Evolutionary conservation across 2,797 vertebrate genomes (phyloP).

Genomic region (Thaleichthys pacificus): DNA sequence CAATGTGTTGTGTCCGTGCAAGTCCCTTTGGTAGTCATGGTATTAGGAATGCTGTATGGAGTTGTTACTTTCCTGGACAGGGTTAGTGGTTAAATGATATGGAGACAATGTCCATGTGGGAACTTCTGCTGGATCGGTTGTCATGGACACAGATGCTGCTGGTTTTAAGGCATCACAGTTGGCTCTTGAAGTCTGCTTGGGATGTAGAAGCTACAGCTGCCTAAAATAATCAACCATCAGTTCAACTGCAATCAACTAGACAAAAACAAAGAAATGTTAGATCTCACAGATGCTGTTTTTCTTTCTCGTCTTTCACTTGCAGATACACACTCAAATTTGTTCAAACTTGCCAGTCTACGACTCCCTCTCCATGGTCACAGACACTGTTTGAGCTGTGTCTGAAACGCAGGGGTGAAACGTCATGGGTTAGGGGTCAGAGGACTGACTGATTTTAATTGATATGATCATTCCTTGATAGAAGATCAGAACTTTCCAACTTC

Average conservation of each 20-base stretch:
- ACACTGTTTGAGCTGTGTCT: conserved; percentile 82
- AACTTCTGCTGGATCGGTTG: conserved; percentile 36
- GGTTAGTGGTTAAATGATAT: too few relatives aligned
- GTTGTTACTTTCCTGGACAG: too few relatives aligned
- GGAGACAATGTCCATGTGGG: too few relatives aligned
- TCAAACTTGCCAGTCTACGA: conserved; percentile 55
- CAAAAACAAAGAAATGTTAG: neutral
- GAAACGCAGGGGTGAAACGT: conserved; percentile 49
- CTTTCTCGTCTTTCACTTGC: neutral
- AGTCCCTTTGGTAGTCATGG: conserved; percentile 15
- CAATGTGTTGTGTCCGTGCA: too few relatives aligned
- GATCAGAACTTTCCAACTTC: neutral
- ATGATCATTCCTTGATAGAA: neutral
- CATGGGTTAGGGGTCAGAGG: conserved; percentile 26
- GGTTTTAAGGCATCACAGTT: conserved; percentile 63
- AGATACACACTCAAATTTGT: neutral
- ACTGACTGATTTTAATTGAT: neutral
- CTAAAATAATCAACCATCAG: conserved; percentile 22
- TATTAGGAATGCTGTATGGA: neutral
- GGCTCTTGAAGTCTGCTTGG: conserved; percentile 24
- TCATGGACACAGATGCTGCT: conserved; percentile 52
- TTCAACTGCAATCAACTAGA: neutral
- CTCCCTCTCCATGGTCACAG: conserved; percentile 86
- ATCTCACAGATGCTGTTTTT: neutral
- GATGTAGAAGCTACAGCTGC: conserved; percentile 12